Base-by-base conservation (phyloP, 2,888 invertebrate genomes). In the Thymelicus lineola region DNA sequence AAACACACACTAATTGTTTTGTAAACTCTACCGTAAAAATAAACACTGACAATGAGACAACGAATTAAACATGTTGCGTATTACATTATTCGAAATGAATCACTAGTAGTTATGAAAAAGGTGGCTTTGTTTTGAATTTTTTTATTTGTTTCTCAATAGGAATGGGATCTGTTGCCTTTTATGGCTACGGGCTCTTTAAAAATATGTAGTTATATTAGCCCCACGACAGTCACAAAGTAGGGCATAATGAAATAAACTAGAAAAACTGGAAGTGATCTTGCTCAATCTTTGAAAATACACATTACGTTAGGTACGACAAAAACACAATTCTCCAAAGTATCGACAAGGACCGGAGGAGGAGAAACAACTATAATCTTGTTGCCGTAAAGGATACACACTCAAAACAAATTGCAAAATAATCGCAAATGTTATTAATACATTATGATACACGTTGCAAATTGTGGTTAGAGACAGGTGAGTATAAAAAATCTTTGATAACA, bases 331-430 rank as follows among this genome's bases (percentile, higher is more conserved):
- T 15, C 36, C 35, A 46, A 57, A 65, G 46, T 45, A 35, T 36
- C 57, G 57, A 55, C 36, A 62, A 55, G 61, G 61, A 55, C 61
- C 53, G 10, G 9, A 61, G 36, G 35, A 20, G 1, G 28, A n/a
- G 15, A 68, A 68, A 36, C 7, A 57, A 57, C n/a, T 36, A 36
- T n/a, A 61, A 53, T 15, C 28, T 36, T 36, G 36, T 81, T 82
- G 80, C 82, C 80, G 79, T 78, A 82, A 79, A 77, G 70, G 74
- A 76, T 73, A 71, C 68, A 59, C 66, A 68, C 57, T 36, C 17
- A 17, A 68, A 57, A 46, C 50, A 20, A 63, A 63, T 65, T 55
- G 57, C 58, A 9, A 15, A 55, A 42, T 20, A 46, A 35, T 50
- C 46, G 0, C 28, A 12, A 45, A 66, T 48, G 59, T 71, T 53